Evolutionary conservation across 2,113 vertebrate genomes (phyloP).

Genomic region (Megaptera novaeangliae): DNA sequence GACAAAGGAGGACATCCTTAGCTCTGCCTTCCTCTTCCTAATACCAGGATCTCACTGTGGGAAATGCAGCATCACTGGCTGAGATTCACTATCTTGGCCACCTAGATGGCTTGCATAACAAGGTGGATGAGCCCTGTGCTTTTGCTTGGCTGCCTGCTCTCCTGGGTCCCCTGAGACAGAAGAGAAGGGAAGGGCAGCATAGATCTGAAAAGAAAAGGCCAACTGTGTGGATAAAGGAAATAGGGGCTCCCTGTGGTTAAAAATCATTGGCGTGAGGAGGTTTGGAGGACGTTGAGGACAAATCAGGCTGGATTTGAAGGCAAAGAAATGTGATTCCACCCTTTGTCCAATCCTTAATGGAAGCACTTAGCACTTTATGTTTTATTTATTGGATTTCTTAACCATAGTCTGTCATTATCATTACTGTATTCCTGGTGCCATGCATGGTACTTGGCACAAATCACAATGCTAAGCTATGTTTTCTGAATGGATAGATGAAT

Average conservation of each 20-base stretch:
- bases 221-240: neutral
- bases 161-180: neutral
- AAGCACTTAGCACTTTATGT: neutral
- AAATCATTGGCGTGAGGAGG: accelerated
- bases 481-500: neutral
- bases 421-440: neutral
- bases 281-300: neutral
- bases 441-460: too few relatives aligned
- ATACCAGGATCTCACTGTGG: neutral
- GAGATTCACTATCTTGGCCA: neutral
- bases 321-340: neutral
- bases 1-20: neutral
- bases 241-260: neutral
- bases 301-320: neutral
- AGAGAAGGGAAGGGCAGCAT: neutral
- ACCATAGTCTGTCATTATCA: neutral
- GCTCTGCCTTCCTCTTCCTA: neutral
- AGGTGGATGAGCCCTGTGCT: neutral
- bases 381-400: neutral
- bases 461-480: accelerated
- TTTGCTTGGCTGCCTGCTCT: neutral
- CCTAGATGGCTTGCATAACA: accelerated
- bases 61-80: neutral
- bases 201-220: neutral
- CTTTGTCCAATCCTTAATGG: neutral